A percentile compares a stretch with the other conserved stretches of the same genome.
These are phyloP conservation scores for Tauraco erythrolophus DNA, from an alignment of 2,113 vertebrate genomes.

Conservation along the genomic window DNA sequence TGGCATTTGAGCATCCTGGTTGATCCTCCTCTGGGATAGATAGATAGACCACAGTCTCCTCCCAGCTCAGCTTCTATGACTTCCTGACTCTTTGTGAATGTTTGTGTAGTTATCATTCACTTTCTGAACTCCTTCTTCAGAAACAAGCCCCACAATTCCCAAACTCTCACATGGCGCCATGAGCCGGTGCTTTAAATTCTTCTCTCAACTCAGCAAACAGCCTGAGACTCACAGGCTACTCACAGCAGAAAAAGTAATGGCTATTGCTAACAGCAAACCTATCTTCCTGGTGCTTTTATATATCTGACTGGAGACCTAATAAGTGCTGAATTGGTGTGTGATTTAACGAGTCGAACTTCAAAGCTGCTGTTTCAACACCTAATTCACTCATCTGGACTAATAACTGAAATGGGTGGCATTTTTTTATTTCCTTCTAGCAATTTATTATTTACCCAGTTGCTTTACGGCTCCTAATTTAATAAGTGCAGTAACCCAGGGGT, in stretches of 20 bases:
- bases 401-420: conserved; percentile 25
- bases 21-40: background rate
- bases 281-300: background rate
- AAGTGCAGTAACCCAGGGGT: conserved; percentile 43
- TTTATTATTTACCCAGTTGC: conserved; percentile 57
- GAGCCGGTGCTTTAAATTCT: background rate
- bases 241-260: background rate
- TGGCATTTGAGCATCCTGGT: background rate
- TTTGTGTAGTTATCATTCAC: background rate
- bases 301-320: conserved; percentile 50
- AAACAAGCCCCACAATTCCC: background rate
- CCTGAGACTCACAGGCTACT: background rate
- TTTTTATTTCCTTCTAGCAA: conserved; percentile 6
- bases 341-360: conserved; percentile 49
- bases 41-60: background rate
- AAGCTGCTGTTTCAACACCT: conserved; percentile 52
- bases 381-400: conserved; percentile 64
- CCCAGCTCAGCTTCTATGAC: background rate
- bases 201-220: background rate
- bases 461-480: conserved; percentile 55
- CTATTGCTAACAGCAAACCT: background rate
- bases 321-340: conserved; percentile 48
- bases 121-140: background rate
- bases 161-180: background rate
- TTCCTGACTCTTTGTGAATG: background rate